Evolutionary conservation across 1,140 invertebrate genomes (phyloP), one percentile per base, ranked within the genome.

Genomic region (Lithobius niger): DNA sequence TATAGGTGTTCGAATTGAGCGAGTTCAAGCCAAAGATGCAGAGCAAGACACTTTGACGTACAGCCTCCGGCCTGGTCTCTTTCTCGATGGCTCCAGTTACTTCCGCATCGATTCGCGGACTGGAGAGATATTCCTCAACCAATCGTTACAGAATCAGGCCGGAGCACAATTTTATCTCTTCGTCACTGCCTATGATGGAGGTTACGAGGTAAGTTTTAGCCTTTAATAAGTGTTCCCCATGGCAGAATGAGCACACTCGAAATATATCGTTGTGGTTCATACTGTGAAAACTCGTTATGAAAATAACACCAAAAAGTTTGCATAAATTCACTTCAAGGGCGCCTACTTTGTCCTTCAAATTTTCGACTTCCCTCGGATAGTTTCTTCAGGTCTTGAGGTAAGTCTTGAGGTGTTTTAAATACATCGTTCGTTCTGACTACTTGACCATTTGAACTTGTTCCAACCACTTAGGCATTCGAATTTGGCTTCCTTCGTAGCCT

Each of bases 71-170:
- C 73, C 64, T 72, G 2, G 64, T 70, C 1, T 67, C 66, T 56
- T 58, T 10, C 60, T 60, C 24, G 63, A 64, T 61, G 67, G 61
- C 21, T 62, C 69, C 79, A 28, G 82, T 79, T 66, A 58, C 15
- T 87, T 88, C 61, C 69, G 68, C 10, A 85, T 88, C 49, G 76
- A 87, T 66, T 75, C 76, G 28, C 68, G 72, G 2, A 82, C 78
- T 10, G 84, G 84, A 15, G 76, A 77, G 3, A 77, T 88, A 40
- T 80, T 76, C 61, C 70, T 85, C 10, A 82, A 84, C 53, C 77
- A 85, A 52, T 78, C 80, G 1, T n/a, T n/a, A n/a, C n/a, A n/a
- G n/a, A n/a, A n/a, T 52, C 67, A 85, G 83, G 80, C 72, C 59
- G 81, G 81, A 16, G 71, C 82, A 64, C 76, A 81, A 54, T 74